phyloP scores from a whole-genome alignment of 2,797 vertebrate genomes.

The Peromyscus melanophrys region DNA sequence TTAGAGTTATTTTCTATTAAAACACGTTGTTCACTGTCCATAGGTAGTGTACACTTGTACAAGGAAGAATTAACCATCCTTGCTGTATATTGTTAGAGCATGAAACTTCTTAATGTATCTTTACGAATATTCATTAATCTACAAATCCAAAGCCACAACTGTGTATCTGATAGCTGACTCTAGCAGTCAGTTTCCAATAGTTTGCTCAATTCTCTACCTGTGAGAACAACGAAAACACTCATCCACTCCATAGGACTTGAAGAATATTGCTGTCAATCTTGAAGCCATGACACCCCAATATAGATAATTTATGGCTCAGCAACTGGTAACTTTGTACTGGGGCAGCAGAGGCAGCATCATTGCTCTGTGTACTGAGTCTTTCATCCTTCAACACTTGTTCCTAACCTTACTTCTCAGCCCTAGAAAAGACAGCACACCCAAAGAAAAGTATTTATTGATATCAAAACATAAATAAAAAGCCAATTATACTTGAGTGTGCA shows the following conservation, averaged over 20 bases:
- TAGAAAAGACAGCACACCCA: background rate
- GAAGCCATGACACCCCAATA: background rate
- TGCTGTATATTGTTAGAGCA: background rate
- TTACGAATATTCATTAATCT: background rate
- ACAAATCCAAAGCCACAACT: background rate
- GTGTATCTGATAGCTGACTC: background rate
- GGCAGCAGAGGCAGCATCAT: background rate
- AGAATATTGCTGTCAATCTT: background rate
- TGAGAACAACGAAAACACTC: background rate
- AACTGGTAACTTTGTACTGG: background rate
- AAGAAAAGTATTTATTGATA: background rate
- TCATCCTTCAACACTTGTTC: background rate
- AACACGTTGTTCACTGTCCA: background rate
- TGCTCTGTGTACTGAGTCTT: background rate
- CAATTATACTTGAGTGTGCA: background rate
- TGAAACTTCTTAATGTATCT: background rate
- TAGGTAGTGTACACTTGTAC: background rate
- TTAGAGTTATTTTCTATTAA: background rate
- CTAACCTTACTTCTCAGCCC: background rate
- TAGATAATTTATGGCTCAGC: background rate
- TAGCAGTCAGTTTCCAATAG: background rate
- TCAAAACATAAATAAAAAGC: background rate
- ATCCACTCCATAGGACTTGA: background rate
- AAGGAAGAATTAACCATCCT: background rate
- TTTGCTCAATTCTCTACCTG: slow-evolving; percentile 7